A percentile compares a stretch with the other conserved stretches of the same genome.
phyloP scores from a whole-genome alignment of 2,113 vertebrate species.

The mouse (Mus musculus) region DNA sequence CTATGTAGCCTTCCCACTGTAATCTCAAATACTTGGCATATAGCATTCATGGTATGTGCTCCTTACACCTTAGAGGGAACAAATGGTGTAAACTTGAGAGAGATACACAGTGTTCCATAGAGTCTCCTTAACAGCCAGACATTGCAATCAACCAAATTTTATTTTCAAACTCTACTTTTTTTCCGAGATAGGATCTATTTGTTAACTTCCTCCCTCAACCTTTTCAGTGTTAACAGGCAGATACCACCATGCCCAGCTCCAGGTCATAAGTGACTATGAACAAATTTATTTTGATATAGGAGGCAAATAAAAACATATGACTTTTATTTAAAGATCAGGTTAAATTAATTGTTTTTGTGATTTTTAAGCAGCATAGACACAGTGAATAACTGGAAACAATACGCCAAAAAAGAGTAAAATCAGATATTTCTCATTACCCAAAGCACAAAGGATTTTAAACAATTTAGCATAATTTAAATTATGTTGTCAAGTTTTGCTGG shows the following conservation, averaged over 20 bases:
- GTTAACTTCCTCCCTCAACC: neutral
- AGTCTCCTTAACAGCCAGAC: neutral
- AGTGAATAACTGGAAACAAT: neutral
- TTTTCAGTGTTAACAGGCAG: neutral
- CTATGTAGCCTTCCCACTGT: neutral
- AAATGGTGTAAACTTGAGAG: neutral
- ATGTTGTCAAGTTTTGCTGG: neutral
- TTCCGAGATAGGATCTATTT: neutral
- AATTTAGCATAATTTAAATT: neutral
- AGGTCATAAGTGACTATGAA: neutral
- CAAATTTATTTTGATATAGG: neutral
- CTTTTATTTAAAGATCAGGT: conserved; percentile 46
- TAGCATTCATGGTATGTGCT: neutral
- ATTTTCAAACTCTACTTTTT: neutral
- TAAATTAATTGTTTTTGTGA: neutral
- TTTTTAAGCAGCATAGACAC: neutral
- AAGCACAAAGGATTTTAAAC: neutral
- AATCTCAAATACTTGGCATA: neutral
- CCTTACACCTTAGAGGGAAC: neutral
- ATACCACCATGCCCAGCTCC: neutral
- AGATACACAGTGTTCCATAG: neutral
- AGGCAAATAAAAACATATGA: neutral
- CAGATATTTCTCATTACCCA: neutral
- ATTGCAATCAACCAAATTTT: neutral
- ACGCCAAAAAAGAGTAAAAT: neutral